Evolutionary conservation across 2,797 vertebrate genomes (phyloP), one percentile per base, ranked within the genome.

Genomic region (Hypotaenidia okinawae): DNA sequence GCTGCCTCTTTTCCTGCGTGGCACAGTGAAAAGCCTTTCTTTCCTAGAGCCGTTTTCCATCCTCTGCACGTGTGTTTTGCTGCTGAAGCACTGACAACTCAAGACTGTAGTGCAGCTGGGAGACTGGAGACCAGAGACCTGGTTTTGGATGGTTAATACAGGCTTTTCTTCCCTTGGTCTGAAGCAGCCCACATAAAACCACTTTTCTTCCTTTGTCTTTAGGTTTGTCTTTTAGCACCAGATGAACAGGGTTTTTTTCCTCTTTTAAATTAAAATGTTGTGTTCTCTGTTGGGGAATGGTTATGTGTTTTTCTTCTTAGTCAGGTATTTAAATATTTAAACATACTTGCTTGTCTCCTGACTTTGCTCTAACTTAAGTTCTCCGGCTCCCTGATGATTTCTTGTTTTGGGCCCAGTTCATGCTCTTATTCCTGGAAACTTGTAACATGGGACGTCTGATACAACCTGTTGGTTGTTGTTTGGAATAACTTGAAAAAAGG

Each of bases 131-230:
- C 25, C 3, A 10, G 16, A 80, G 25, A 15, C 30, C 33, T 72
- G 2, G 32, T 64, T 54, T 35, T 49, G 58, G 14, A 11, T 27
- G 10, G 5, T 16, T 52, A 72, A 32, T 81, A 81, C 32, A 32
- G 39, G 19, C 3, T 43, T 81, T 72, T 51, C 32, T 54, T 51
- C 0, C 0, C 30, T 93, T 17, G 16, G 14, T 23, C 52, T 70
- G 18, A 49, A 49, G 10, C 3, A 55, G n/a, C 24, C 18, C 28
- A 32, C 0, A 0, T 39, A 52, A 78, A 80, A 11, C 2, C 12
- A 37, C 6, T 84, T 77, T 57, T n/a, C 15, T 43, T 41, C 16
- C 33, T 63, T 78, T 49, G 3, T n/a, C 22, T 39, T 58, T 22
- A 43, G 18, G 35, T 27, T 32, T 58, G 16, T 39, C 22, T 75